Evolutionary conservation across 2,113 vertebrate genomes (phyloP).

Genomic region (Ursus arctos): DNA sequence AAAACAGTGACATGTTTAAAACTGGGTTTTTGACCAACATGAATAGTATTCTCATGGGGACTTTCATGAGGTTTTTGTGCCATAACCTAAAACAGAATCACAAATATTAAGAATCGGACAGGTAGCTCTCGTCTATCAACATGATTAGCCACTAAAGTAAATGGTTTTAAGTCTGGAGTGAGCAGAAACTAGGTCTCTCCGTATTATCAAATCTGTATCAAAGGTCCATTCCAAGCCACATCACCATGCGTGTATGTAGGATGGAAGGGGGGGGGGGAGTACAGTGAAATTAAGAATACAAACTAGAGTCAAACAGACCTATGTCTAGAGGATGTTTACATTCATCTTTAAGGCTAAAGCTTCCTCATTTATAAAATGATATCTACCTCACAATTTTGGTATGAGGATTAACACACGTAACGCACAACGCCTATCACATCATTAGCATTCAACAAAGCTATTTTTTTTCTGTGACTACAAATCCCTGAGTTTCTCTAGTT

Average conservation of each 20-base stretch:
- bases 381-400: background rate
- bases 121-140: background rate
- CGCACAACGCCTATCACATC: background rate
- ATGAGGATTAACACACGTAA: background rate
- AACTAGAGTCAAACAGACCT: background rate
- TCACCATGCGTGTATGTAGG: background rate
- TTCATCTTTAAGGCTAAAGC: background rate
- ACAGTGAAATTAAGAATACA: background rate
- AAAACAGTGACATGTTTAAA: slow-evolving; percentile 27
- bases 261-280: background rate
- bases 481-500: background rate
- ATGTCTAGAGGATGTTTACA: background rate
- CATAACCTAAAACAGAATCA: slow-evolving; percentile 40
- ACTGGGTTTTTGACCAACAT: background rate
- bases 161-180: background rate
- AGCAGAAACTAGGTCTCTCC: background rate
- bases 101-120: background rate
- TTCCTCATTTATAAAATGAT: slow-evolving; percentile 26
- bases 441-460: background rate
- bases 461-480: background rate
- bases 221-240: background rate
- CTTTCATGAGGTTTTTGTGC: background rate
- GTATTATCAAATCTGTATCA: background rate
- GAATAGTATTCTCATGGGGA: background rate
- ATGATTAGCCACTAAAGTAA: background rate